These are phyloP conservation scores for Porites lobata DNA, from an alignment of 92 coral and sea anemone species.

Conservation along the genomic window DNA sequence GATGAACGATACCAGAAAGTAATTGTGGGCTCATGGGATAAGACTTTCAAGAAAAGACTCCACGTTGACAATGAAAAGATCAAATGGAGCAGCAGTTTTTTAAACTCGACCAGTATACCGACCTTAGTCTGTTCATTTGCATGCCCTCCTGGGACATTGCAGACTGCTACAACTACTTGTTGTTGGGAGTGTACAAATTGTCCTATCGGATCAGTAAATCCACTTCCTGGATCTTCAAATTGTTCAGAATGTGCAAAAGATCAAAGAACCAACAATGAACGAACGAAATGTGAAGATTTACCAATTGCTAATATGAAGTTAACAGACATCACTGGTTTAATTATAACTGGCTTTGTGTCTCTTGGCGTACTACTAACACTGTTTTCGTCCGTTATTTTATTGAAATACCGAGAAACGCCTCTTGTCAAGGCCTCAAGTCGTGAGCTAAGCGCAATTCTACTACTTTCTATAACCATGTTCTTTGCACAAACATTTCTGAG, in stretches of 20 bases:
- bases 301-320: conserved; percentile 41
- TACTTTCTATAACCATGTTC: conserved; percentile 42
- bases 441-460: conserved; percentile 59
- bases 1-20: conserved; percentile 20
- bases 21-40: conserved; percentile 60
- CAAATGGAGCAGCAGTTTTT: conserved; percentile 52
- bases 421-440: conserved; percentile 74
- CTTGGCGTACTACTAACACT: conserved; percentile 16
- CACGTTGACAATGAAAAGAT: conserved; percentile 32
- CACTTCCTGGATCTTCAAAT: conserved; percentile 17
- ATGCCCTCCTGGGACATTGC: conserved; percentile 82
- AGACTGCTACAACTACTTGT: conserved; percentile 67
- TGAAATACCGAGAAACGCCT: conserved; percentile 53
- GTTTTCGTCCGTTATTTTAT: conserved; percentile 43
- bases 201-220: conserved; percentile 63
- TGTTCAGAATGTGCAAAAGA: conserved; percentile 65
- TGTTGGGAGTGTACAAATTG: conserved; percentile 88
- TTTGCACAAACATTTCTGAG: conserved; percentile 58
- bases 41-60: conserved; percentile 24
- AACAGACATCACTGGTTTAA: conserved; percentile 51
- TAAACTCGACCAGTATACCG: conserved; percentile 37
- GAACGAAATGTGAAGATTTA: conserved; percentile 64
- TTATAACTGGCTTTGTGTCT: conserved; percentile 53
- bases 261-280: conserved; percentile 50
- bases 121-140: conserved; percentile 60